Conservation (phyloP, 2,113 vertebrate genomes). For the Ochotona princeps region DNA sequence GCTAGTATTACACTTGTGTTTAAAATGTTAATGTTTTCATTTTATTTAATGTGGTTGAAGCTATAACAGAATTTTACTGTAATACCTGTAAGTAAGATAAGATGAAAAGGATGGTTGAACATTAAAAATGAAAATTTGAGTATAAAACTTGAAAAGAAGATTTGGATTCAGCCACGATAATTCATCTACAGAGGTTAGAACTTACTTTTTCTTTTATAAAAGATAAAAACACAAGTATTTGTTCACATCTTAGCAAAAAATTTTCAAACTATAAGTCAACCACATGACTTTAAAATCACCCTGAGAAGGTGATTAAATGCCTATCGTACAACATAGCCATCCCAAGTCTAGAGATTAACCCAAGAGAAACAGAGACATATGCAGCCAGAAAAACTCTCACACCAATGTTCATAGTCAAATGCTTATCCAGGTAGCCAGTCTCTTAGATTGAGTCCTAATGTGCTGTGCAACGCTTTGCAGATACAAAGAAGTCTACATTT, state of each 20-base stretch:
- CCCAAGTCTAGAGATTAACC: not conserved
- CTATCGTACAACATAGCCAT: not conserved
- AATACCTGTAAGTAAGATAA: not conserved
- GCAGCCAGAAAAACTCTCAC: not conserved
- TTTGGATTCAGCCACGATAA: not conserved
- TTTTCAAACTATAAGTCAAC: not conserved
- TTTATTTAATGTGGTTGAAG: slow-evolving; percentile 9
- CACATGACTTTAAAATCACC: not conserved
- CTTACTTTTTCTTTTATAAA: not conserved
- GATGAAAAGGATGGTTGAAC: not conserved
- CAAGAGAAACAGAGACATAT: not conserved
- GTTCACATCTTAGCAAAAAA: not conserved
- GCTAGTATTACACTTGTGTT: not conserved
- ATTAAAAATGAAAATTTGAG: not conserved
- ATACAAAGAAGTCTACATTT: not conserved
- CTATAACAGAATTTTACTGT: not conserved
- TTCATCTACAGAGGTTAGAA: not conserved
- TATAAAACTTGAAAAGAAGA: not conserved
- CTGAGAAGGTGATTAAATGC: not conserved
- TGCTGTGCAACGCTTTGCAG: not conserved
- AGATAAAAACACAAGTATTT: not conserved
- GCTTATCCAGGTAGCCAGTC: not conserved
- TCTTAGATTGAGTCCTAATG: not conserved
- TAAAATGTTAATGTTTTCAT: slow-evolving; percentile 5
- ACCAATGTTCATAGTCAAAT: not conserved